Percentiles rank a stretch among this genome's conserved stretches.
phyloP scores from a whole-genome alignment of 2,888 invertebrate genomes.

The Diarsia mendica region DNA sequence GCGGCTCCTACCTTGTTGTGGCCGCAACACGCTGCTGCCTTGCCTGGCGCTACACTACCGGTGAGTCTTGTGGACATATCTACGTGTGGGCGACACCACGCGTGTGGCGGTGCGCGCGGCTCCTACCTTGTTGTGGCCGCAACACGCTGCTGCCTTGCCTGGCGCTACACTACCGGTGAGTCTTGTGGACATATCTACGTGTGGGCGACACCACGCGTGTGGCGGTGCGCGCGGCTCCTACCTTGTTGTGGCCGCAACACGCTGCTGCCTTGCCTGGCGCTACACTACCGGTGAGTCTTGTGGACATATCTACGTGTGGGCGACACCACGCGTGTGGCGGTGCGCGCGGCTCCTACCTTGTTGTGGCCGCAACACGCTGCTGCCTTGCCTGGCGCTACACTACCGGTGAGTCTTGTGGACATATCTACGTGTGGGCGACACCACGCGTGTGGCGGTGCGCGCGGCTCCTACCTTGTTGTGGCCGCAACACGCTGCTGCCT shows the following conservation, averaged over 20 bases:
- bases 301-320: slow-evolving; percentile 70
- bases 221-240: slow-evolving; percentile 82
- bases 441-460: slow-evolving; percentile 79
- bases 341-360: slow-evolving; percentile 82
- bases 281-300: slow-evolving; percentile 77
- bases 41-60: slow-evolving; percentile 78
- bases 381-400: slow-evolving; percentile 73
- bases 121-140: slow-evolving; percentile 82
- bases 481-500: slow-evolving; percentile 79
- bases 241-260: slow-evolving; percentile 79
- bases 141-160: slow-evolving; percentile 75
- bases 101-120: slow-evolving; percentile 83
- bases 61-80: slow-evolving; percentile 68
- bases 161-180: slow-evolving; percentile 79
- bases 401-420: slow-evolving; percentile 76
- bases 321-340: slow-evolving; percentile 79
- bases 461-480: slow-evolving; percentile 83
- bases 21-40: slow-evolving; percentile 79
- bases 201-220: slow-evolving; percentile 79
- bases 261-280: slow-evolving; percentile 78
- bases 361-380: slow-evolving; percentile 82
- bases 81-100: slow-evolving; percentile 77
- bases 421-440: slow-evolving; percentile 76
- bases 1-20: slow-evolving; percentile 83
- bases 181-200: slow-evolving; percentile 61